These are phyloP conservation scores for Neuroscelio doddi DNA, from an alignment of 2,888 invertebrate genomes.

Conservation along the genomic window DNA sequence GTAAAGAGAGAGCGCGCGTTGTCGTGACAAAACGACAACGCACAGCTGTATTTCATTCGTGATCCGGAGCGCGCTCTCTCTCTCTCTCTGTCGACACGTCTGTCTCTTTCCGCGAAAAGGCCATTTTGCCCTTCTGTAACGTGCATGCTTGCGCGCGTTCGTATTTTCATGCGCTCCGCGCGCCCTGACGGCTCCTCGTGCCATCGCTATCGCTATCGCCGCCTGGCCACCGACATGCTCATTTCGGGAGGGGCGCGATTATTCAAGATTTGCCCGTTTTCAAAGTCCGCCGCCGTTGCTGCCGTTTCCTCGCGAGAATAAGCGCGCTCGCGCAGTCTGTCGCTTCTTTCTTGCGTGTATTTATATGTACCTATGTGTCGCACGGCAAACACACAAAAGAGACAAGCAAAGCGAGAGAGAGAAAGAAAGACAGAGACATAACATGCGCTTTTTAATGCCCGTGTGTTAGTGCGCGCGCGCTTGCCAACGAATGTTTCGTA, in stretches of 20 bases:
- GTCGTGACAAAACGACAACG: conserved; percentile 7
- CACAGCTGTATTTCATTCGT: conserved; percentile 2
- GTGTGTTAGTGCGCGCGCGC: conserved; percentile 44
- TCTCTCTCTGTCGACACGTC: conserved; percentile 13
- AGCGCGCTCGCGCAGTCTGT: no score
- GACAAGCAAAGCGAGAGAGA: background rate
- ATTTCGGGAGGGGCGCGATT: conserved; percentile 23
- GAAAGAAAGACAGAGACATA: background rate
- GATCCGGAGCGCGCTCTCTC: conserved; percentile 7
- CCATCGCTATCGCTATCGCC: background rate
- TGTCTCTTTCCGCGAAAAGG: no score
- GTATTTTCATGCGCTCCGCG: no score
- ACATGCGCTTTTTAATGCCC: conserved; percentile 28
- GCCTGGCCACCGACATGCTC: conserved; percentile 10
- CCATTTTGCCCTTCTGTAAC: no score
- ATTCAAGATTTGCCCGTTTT: conserved; percentile 22
- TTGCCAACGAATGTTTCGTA: conserved; percentile 38
- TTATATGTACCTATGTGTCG: background rate
- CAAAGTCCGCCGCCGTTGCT: background rate
- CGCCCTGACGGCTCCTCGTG: background rate
- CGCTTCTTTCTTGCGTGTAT: background rate
- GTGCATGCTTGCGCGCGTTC: background rate
- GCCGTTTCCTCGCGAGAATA: background rate
- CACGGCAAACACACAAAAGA: background rate
- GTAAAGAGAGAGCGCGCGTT: conserved; percentile 34